phyloP scores from a whole-genome alignment of 1,140 invertebrate species.

The Drosophila pseudoobscura region DNA sequence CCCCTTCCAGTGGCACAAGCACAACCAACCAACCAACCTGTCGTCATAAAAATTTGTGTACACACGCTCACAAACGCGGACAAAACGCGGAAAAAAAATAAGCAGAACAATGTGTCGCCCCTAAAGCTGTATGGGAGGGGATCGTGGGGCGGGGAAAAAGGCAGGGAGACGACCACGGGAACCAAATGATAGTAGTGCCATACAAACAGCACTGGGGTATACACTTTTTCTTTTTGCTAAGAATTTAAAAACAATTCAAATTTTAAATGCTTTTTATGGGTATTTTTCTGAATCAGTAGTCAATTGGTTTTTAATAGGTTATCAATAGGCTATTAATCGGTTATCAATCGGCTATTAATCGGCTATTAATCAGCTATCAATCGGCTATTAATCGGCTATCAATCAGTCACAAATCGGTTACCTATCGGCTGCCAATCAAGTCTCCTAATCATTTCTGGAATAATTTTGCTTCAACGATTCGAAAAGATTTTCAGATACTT shows the following conservation, averaged over 20 bases:
- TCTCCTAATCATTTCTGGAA: too few species aligned
- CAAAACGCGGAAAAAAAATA: conserved; percentile 21
- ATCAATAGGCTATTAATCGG: too few species aligned
- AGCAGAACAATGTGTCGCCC: conserved; percentile 49
- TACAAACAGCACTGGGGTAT: conserved; percentile 9
- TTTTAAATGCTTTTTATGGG: conserved; percentile 1
- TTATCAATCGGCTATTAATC: too few species aligned
- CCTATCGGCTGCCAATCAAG: too few species aligned
- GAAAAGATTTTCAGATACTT: too few species aligned
- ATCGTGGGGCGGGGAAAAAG: background rate
- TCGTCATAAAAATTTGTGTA: conserved; percentile 78
- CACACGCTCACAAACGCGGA: conserved; percentile 37
- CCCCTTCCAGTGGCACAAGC: conserved; percentile 6
- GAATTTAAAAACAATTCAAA: background rate
- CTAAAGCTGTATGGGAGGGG: conserved; percentile 21
- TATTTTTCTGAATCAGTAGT: too few species aligned
- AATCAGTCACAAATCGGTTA: too few species aligned
- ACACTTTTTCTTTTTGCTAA: background rate
- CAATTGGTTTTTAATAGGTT: too few species aligned
- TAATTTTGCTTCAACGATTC: too few species aligned
- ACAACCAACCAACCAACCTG: conserved; percentile 63
- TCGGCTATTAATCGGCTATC: too few species aligned
- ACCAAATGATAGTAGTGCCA: conserved; percentile 3
- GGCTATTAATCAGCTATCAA: too few species aligned
- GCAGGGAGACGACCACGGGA: conserved; percentile 3